phyloP scores from a whole-genome alignment of 2,888 invertebrate species.

The Amitus sp. region DNA sequence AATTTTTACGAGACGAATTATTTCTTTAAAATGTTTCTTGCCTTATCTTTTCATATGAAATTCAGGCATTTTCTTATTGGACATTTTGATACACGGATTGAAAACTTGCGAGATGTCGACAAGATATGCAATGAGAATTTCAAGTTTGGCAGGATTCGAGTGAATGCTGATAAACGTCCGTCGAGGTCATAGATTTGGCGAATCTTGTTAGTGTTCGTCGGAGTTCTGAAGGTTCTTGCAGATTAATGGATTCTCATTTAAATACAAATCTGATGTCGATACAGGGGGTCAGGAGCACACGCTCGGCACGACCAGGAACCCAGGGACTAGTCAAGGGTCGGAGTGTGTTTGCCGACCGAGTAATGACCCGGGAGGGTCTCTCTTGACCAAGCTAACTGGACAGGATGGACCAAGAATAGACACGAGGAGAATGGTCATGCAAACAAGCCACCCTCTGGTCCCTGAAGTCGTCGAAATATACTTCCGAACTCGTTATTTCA shows the following conservation, averaged over 20 bases:
- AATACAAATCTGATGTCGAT: constrained; percentile 65
- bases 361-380: constrained; percentile 62
- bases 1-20: background rate
- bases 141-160: constrained; percentile 27
- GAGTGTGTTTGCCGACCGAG: constrained; percentile 65
- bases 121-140: no score
- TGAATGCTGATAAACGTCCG: constrained; percentile 38
- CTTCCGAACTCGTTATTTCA: constrained; percentile 42
- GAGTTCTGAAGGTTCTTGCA: constrained; percentile 60
- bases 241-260: constrained; percentile 66
- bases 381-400: constrained; percentile 40
- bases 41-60: no score
- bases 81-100: no score
- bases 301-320: constrained; percentile 34
- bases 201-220: constrained; percentile 34
- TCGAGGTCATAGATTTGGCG: constrained; percentile 31
- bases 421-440: constrained; percentile 61
- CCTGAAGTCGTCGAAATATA: constrained; percentile 41
- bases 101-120: no score
- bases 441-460: constrained; percentile 56
- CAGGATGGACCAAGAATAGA: constrained; percentile 54
- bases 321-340: constrained; percentile 60
- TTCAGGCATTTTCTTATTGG: no score
- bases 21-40: no score
- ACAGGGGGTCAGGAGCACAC: constrained; percentile 49